These are phyloP conservation scores for Sturnus vulgaris DNA, from an alignment of 2,113 vertebrate species.

Conservation along the genomic window DNA sequence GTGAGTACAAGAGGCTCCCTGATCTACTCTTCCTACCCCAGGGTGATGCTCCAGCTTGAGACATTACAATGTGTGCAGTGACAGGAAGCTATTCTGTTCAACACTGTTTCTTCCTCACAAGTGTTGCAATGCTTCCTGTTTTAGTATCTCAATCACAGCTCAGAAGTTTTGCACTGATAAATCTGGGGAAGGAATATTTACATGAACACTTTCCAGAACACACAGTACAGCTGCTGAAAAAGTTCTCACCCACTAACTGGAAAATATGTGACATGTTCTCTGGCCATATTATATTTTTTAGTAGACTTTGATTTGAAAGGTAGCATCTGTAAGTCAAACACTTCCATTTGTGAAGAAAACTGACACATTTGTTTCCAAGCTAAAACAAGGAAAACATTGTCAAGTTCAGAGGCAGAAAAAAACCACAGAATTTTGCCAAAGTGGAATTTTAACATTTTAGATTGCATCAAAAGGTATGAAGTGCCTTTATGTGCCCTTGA, in stretches of 20 bases:
- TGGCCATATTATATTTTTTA: neutral
- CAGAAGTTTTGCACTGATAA: neutral
- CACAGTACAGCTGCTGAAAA: neutral
- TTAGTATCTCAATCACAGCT: neutral
- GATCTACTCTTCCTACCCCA: neutral
- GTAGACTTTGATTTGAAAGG: constrained; percentile 23
- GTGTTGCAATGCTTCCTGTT: neutral
- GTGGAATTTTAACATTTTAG: constrained; percentile 18
- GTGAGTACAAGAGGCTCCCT: neutral
- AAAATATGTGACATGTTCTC: neutral
- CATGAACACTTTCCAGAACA: neutral
- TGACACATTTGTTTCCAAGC: neutral
- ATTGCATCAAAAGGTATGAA: neutral
- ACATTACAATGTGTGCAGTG: neutral
- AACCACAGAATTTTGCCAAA: neutral
- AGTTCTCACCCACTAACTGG: neutral
- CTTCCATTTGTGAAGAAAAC: constrained; percentile 30
- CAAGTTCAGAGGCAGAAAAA: neutral
- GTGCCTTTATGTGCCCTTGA: neutral
- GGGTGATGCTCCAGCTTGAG: neutral
- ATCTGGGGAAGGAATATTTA: neutral
- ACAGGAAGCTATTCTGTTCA: neutral
- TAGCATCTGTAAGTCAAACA: constrained; percentile 11
- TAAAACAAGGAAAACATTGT: constrained; percentile 26
- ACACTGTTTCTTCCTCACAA: neutral